Evolutionary conservation across 2,113 vertebrate species (phyloP).

Genomic region (Rana temporaria): DNA sequence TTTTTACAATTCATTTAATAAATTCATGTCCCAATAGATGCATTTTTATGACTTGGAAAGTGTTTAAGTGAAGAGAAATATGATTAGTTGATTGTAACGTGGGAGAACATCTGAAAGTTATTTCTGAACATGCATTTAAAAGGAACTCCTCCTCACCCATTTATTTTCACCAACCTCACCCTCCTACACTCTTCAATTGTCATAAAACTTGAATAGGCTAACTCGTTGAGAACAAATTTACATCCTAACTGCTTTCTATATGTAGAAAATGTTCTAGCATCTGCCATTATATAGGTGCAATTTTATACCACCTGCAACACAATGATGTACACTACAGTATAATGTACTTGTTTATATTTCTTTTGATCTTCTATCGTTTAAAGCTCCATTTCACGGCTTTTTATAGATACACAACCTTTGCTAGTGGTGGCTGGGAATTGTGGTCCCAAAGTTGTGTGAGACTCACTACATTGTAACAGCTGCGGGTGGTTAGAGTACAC

Average conservation of each 20-base stretch:
- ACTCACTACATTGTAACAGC: no score
- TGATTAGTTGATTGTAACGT: constrained; percentile 48
- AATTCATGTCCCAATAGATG: no score
- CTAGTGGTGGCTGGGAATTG: no score
- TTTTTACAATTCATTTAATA: no score
- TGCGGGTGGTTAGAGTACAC: no score
- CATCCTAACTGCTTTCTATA: constrained; percentile 48
- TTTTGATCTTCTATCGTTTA: neutral
- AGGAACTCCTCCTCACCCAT: constrained; percentile 46
- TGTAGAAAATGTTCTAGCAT: constrained; percentile 30
- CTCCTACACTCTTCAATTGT: constrained; percentile 54
- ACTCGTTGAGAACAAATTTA: constrained; percentile 32
- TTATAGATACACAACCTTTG: neutral
- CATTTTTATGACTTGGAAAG: neutral
- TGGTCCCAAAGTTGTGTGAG: no score
- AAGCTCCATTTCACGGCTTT: neutral
- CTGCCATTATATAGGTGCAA: constrained; percentile 42
- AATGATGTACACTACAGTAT: neutral
- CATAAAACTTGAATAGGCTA: constrained; percentile 40
- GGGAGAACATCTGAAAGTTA: constrained; percentile 45
- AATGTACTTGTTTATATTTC: neutral
- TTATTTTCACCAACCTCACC: constrained; percentile 45
- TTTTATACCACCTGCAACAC: constrained; percentile 9
- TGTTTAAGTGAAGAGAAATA: constrained; percentile 5
- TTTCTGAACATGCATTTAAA: constrained; percentile 48